Conservation (phyloP, 2,888 invertebrate species). For the Hydraecia micacea region DNA sequence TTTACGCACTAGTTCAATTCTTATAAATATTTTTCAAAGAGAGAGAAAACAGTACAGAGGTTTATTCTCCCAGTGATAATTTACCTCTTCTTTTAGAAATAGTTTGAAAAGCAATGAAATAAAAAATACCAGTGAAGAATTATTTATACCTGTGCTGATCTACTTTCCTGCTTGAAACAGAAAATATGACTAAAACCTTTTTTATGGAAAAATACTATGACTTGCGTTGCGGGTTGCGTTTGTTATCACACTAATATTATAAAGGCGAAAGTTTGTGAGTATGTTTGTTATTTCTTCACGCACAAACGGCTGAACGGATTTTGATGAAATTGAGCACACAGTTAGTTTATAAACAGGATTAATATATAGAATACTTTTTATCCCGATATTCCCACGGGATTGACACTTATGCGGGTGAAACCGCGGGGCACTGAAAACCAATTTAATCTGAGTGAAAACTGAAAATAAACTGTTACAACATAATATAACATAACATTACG, state of each 20-base stretch:
- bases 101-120: background rate
- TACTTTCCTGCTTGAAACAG: background rate
- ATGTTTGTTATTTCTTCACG: no score
- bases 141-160: background rate
- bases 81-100: slow-evolving; percentile 1
- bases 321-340: no score
- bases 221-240: background rate
- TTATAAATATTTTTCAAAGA: slow-evolving; percentile 9
- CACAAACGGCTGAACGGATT: no score
- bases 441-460: background rate
- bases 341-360: no score
- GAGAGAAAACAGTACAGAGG: background rate
- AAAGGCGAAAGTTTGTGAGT: no score
- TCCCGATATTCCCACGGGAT: no score
- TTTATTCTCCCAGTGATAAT: background rate
- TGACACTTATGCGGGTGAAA: no score
- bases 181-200: background rate
- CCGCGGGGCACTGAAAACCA: background rate
- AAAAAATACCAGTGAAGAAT: background rate
- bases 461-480: background rate
- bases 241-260: no score
- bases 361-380: no score
- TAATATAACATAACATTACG: background rate
- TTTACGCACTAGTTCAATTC: background rate
- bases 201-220: background rate